Base-by-base conservation (phyloP, 2,113 vertebrate genomes). In the Brachyistius frenatus region DNA sequence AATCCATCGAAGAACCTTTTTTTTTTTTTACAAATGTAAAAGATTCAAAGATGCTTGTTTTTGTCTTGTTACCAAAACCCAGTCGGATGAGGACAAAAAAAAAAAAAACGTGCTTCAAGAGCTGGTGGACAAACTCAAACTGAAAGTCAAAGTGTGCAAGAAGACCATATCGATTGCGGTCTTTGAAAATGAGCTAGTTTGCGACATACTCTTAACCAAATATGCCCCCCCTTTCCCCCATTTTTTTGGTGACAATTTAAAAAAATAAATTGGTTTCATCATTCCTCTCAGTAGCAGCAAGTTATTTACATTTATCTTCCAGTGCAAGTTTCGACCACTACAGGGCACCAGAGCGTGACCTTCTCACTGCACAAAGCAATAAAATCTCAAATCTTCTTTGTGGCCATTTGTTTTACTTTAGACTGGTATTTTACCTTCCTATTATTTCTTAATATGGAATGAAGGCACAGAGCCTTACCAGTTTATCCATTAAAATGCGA, bases 81-180 rank as follows among this genome's bases (percentile, higher is more conserved):
- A 88, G 88, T 74, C 70, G 0, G 90, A 90, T 4, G 90, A 91
- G 37, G 90, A 91, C 70, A 90, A 65, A 73, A 91, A 90, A 7
- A 89, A 73, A 62, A 4, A 14, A 33, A 32, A 16, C 49, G 60
- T 85, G 39, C 86, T 90, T 31, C 88, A 91, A 81, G 90, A 90
- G 5, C 66, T 91, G 69, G 85, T 79, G 31, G 77, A 86, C 78
- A 90, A 88, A 70, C 78, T 90, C 14, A 85, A 89, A 55, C 63
- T 89, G 39, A 86, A 86, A 46, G 70, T 86, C 37, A 88, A 90
- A 74, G 72, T 0, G 1, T 86, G 83, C 81, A 89, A 90, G 62
- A 0, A 15, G 55, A 78, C 0, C 15, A 49, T 15, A 4, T n/a
- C 2, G 4, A 58, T 15, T 55, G 60, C 78, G 58, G 66, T 56